Conservation (phyloP, 2,888 invertebrate species). For the Phortica magna region DNA sequence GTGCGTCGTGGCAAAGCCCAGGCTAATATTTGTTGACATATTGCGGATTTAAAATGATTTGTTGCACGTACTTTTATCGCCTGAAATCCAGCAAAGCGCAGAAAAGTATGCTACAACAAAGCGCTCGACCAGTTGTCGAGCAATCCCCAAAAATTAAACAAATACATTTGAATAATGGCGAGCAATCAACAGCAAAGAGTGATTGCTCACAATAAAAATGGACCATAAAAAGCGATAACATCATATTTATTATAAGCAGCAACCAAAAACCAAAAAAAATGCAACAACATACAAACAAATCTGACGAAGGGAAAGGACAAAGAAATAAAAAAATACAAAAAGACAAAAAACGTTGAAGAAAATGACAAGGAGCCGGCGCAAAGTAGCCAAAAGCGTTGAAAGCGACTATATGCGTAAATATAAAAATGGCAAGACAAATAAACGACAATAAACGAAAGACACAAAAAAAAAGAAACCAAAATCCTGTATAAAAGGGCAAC, state of each 20-base stretch:
- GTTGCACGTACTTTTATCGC: conserved; percentile 45
- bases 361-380: not conserved
- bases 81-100: not conserved
- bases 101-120: not conserved
- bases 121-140: conserved; percentile 17
- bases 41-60: conserved; percentile 72
- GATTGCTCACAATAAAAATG: conserved; percentile 73
- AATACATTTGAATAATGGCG: conserved; percentile 71
- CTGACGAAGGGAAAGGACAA: conserved; percentile 47
- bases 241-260: conserved; percentile 69
- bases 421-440: conserved; percentile 68
- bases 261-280: conserved; percentile 46
- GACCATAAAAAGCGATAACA: conserved; percentile 75
- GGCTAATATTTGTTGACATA: conserved; percentile 68
- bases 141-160: conserved; percentile 68
- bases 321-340: conserved; percentile 24
- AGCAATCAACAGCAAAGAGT: conserved; percentile 71
- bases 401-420: conserved; percentile 72
- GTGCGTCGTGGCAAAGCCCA: conserved; percentile 37
- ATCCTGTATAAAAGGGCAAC: conserved; percentile 33
- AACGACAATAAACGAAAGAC: conserved; percentile 66
- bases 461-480: conserved; percentile 48
- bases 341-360: not conserved
- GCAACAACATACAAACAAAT: conserved; percentile 47
- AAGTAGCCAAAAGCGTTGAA: conserved; percentile 57